Percentiles rank a stretch among this genome's conserved stretches.
Conservation (phyloP, 2,113 vertebrate genomes). For the Excalfactoria chinensis region DNA sequence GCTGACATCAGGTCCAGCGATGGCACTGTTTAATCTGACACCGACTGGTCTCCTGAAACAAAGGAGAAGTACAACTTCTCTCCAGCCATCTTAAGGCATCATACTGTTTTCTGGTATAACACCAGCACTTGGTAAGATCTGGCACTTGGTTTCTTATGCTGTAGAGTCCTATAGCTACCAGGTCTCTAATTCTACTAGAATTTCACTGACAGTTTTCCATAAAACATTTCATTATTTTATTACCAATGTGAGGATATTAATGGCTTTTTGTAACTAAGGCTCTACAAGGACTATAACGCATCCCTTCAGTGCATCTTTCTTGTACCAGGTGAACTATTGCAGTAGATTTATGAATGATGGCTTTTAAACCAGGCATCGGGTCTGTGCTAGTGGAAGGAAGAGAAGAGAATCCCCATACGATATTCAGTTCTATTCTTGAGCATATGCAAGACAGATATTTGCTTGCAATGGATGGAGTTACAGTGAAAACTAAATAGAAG, state of each 20-base stretch:
- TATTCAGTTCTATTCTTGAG: background rate
- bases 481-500: conserved; percentile 25
- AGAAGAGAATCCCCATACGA: background rate
- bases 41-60: background rate
- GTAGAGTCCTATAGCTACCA: background rate
- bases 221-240: background rate
- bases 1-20: background rate
- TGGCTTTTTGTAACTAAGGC: background rate
- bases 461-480: background rate
- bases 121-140: background rate
- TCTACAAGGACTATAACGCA: background rate
- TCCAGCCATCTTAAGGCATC: background rate
- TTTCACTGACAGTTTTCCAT: background rate
- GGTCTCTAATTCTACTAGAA: background rate
- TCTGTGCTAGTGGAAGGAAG: background rate
- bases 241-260: background rate
- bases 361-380: background rate
- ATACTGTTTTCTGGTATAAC: background rate
- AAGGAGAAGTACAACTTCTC: background rate
- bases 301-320: background rate
- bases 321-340: background rate
- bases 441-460: background rate
- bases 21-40: background rate
- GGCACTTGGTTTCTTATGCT: background rate
- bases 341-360: background rate